phyloP scores from a whole-genome alignment of 2,113 vertebrate species.

The Illadopsis cleaveri region DNA sequence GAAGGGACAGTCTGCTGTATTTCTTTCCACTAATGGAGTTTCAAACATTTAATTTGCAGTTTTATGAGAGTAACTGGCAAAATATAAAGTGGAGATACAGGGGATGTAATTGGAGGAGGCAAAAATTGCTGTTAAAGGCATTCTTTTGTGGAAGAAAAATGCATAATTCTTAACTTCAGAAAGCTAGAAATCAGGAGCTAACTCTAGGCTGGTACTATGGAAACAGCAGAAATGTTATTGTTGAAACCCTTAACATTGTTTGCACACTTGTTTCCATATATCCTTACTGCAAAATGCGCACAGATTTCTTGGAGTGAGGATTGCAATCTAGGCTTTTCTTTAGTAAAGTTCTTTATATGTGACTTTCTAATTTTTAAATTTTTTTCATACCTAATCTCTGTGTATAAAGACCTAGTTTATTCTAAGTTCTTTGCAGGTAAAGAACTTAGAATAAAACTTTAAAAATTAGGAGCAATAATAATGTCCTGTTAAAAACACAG shows the following conservation, averaged over 20 bases:
- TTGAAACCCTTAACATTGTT: background rate
- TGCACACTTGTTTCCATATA: background rate
- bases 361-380: background rate
- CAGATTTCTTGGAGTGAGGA: background rate
- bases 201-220: background rate
- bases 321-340: background rate
- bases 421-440: background rate
- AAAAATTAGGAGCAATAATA: background rate
- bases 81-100: background rate
- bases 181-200: background rate
- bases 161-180: background rate
- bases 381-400: background rate
- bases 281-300: background rate
- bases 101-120: fast-evolving
- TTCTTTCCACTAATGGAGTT: background rate
- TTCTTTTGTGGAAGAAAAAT: background rate
- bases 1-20: background rate
- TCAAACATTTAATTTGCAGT: background rate
- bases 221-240: background rate
- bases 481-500: background rate
- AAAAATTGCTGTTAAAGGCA: background rate
- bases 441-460: background rate
- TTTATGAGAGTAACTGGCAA: background rate
- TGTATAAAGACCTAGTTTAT: background rate
- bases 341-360: background rate